Evolutionary conservation across 1,140 invertebrate species (phyloP), one percentile per base, ranked within the genome.

Genomic region (Teleogryllus occipitalis): DNA sequence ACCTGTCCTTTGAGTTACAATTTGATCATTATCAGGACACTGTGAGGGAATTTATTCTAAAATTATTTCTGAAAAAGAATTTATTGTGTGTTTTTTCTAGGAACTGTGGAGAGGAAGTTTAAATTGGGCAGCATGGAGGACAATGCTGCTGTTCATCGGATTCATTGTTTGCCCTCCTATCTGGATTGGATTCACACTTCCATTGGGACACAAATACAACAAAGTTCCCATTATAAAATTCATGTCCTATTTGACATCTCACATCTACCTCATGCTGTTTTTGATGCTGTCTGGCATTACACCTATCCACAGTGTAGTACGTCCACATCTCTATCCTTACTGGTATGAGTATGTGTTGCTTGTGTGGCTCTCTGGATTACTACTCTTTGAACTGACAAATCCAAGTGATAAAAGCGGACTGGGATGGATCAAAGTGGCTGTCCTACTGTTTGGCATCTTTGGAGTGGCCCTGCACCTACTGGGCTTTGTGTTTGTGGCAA

Each of bases 171-270:
- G 96, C 84, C 98, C 98, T 47, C 95, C 97, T 12, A 92, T 99
- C 3, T 99, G 98, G 98, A 88, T 99, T 78, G 92, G 95, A 14
- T 98, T 99, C 86, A 98, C 97, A 54, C 90, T 99, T 82, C 98
- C 98, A 14, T 87, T 99, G 82, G 96, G 96, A 27, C 96, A 98
- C 87, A 95, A 95, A 86, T 98, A 97, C 87, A 95, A 97, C 89
- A 97, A 95, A 88, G 92, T 95, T 83, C 98, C 98, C 22, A 98
- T 99, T 82, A 98, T 99, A 84, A 99, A 99, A 87, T 99, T 99
- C 86, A 98, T 99, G 95, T 98, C 97, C 15, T 98, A 99, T 87
- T 90, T 99, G 77, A 98, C 98, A 1, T 99, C 98, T 0, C 98
- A 99, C 88, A 93, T 99, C 82, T 98, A 98, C 87, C 91, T 99